Evolutionary conservation across 1,140 invertebrate species (phyloP), one percentile per base, ranked within the genome.

Genomic region (Thaumatotibia leucotreta): DNA sequence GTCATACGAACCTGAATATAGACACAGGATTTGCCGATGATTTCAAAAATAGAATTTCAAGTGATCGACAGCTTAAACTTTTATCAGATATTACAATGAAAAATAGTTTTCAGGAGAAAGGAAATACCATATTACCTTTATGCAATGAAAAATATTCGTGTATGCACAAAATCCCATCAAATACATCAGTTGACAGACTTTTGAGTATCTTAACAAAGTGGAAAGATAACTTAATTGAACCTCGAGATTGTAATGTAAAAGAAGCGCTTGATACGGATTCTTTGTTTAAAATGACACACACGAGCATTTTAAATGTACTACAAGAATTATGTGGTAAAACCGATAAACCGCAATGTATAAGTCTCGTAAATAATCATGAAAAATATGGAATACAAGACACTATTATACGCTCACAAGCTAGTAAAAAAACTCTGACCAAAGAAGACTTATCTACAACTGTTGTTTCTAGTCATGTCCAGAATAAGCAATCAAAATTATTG

Each of bases 131-230:
- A 20, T 33, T 32, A 0, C 5, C 6, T n/a, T 45, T 8, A 3
- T 87, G 84, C 61, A 65, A 66, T 17, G 82, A 65, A 35, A 65
- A 76, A 11, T 82, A 83, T 66, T 66, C 65, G 49, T 88, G 88
- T 77, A 88, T 88, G 49, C 73, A 90, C 73, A 86, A 84, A 76
- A 62, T 70, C 27, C 86, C 88, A 24, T 88, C 88, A 45, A 86
- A 77, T 61, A 81, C 77, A 11, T 90, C 88, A 6, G 76, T 90
- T 33, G 75, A 90, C 69, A 81, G 76, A 49, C 65, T 88, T 29
- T 73, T 90, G 52, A 73, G 80, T 61, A 79, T 65, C 22, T 76
- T 88, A 61, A 68, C 71, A 32, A 82, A 75, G 65, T 83, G 79
- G 75, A 82, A 79, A 67, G 68, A 61, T 64, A 69, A 75, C 32